Evolutionary conservation across 2,888 invertebrate species (phyloP), one percentile per base, ranked within the genome.

Genomic region (Dorcus hopei): DNA sequence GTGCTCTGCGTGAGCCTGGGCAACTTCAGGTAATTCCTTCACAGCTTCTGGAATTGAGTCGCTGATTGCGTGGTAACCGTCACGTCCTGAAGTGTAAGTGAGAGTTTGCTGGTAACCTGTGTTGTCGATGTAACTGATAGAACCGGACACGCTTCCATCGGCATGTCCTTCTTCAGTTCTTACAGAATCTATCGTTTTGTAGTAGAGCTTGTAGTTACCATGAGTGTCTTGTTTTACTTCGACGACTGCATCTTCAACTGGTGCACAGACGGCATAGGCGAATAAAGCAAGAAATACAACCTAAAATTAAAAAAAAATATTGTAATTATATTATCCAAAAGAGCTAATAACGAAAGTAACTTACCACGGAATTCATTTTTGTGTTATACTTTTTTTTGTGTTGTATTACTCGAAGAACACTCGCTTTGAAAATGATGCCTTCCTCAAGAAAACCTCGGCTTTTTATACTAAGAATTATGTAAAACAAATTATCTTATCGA

Each of bases 21-120:
- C 63, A n/a, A 72, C 70, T 62, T 73, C 72, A 1, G 68, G 65
- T 6, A 70, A 70, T 26, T 71, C 72, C 14, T 50, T 45, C 5
- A 69, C 70, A 39, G 65, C 61, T 9, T 62, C 59, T 8, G 68
- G 69, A 40, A 68, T 38, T 50, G 65, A 64, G 55, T 61, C 57
- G 6, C 67, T 61, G 6, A 59, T 33, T 8, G 65, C 62, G 11
- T 57, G 49, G 53, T 33, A 33, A 33, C 26, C 26, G 26, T 33
- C 26, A 33, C 26, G 26, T 33, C 26, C 26, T 7, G 26, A 33
- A 1, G 26, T 33, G 26, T 33, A 33, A 33, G 6, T 33, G 3
- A 33, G 26, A 33, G 26, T 3, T 33, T 33, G 26, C 6, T 33
- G 6, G 26, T 33, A 33, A 4, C 26, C 26, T 33, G 6, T 4